Conservation (phyloP, 2,797 vertebrate species). For the Clarias laeviceps region DNA sequence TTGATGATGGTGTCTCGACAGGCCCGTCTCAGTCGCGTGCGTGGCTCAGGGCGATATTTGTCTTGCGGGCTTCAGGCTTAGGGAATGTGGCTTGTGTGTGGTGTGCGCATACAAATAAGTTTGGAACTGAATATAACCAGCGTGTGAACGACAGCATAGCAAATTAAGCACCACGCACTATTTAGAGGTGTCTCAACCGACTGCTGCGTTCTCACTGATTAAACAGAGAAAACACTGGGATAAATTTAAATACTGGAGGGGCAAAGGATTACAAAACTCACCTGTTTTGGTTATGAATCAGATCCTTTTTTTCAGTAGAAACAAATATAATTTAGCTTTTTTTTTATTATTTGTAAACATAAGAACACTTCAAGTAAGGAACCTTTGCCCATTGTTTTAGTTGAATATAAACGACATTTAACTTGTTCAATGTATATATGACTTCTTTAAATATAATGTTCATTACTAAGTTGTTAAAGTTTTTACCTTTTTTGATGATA, state of each 20-base stretch:
- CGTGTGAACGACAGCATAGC: neutral
- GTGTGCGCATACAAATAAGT: constrained; percentile 4
- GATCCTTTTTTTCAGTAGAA: too few relatives aligned
- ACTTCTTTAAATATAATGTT: too few relatives aligned
- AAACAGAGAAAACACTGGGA: neutral
- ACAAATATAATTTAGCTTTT: too few relatives aligned
- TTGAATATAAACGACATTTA: too few relatives aligned
- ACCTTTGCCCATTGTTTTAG: too few relatives aligned
- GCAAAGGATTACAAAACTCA: too few relatives aligned
- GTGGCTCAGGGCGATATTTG: neutral
- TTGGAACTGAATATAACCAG: neutral
- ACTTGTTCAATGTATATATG: too few relatives aligned
- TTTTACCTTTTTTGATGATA: too few relatives aligned
- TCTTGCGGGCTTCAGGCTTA: neutral
- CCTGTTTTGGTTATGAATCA: too few relatives aligned
- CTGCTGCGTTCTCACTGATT: neutral
- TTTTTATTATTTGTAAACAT: too few relatives aligned
- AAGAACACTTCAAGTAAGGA: too few relatives aligned
- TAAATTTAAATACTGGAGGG: neutral
- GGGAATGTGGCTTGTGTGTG: neutral
- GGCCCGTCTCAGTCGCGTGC: neutral
- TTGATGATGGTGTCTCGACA: neutral
- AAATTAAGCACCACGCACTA: neutral
- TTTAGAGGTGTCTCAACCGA: neutral
- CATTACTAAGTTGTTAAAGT: too few relatives aligned